phyloP scores from a whole-genome alignment of 2,797 vertebrate genomes.

The Poecilia wingei region DNA sequence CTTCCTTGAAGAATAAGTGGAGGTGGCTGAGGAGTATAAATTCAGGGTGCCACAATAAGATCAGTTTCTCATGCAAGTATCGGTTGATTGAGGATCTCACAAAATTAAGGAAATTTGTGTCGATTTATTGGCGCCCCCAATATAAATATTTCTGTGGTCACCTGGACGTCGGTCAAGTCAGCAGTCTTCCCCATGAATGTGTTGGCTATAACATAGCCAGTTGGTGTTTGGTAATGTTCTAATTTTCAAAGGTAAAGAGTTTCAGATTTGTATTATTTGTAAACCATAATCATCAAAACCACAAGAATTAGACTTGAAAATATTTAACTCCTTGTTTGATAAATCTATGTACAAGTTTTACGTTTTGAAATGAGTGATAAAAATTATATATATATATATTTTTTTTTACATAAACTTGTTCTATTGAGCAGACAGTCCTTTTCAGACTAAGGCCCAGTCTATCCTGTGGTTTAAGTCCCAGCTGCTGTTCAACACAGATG shows the following conservation, averaged over 20 bases:
- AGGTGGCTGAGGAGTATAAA: too few species aligned
- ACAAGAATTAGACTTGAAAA: too few species aligned
- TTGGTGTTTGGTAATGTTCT: background rate
- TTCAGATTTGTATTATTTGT: background rate
- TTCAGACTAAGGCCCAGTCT: background rate
- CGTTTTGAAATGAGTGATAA: background rate
- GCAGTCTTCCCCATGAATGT: background rate
- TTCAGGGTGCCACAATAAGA: too few species aligned
- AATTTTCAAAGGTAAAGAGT: background rate
- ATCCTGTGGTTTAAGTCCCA: background rate
- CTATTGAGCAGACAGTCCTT: background rate
- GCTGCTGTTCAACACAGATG: constrained; percentile 1
- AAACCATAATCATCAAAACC: too few species aligned
- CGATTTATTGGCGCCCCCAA: background rate
- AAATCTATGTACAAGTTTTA: background rate
- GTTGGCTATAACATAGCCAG: background rate
- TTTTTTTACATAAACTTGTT: background rate
- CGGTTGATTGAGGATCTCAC: background rate
- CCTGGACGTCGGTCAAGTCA: background rate
- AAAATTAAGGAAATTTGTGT: background rate
- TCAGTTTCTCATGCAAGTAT: background rate
- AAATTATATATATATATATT: background rate
- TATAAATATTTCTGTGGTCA: background rate
- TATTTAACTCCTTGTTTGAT: too few species aligned
- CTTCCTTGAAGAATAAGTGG: too few species aligned